Percentiles rank a stretch among this genome's conserved stretches.
Conservation (phyloP, 2,888 invertebrate species). For the Callinectes sapidus region DNA sequence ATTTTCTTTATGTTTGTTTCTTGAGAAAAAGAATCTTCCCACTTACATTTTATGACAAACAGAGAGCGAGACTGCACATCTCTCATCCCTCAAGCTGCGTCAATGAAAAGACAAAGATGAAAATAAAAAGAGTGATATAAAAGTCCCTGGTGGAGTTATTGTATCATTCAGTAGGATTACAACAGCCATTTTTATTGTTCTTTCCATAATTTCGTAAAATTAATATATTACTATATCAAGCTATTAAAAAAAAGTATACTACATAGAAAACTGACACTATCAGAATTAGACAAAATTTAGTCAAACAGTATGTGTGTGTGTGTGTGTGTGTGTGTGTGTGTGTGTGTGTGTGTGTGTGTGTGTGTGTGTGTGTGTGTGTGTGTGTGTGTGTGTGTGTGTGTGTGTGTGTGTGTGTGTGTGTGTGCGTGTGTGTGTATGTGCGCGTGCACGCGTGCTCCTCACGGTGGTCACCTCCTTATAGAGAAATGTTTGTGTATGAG, state of each 20-base stretch:
- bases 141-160: not conserved
- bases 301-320: not conserved
- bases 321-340: not conserved
- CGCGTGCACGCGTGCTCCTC: not conserved
- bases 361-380: constrained; percentile 6
- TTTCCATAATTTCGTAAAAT: not conserved
- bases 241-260: not conserved
- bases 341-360: not conserved
- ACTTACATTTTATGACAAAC: not conserved
- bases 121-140: not conserved
- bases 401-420: constrained; percentile 41
- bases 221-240: not conserved
- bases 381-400: constrained; percentile 41
- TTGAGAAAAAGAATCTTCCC: not conserved
- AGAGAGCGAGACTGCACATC: not conserved
- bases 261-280: not conserved
- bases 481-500: too few relatives aligned
- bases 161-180: not conserved
- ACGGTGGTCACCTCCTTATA: too few relatives aligned
- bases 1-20: not conserved
- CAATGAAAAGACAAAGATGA: not conserved
- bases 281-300: not conserved
- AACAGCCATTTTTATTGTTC: not conserved
- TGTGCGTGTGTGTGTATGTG: constrained; percentile 32
- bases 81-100: not conserved